Conservation (phyloP, 2,113 vertebrate genomes). For the Lucifuga dentata region DNA sequence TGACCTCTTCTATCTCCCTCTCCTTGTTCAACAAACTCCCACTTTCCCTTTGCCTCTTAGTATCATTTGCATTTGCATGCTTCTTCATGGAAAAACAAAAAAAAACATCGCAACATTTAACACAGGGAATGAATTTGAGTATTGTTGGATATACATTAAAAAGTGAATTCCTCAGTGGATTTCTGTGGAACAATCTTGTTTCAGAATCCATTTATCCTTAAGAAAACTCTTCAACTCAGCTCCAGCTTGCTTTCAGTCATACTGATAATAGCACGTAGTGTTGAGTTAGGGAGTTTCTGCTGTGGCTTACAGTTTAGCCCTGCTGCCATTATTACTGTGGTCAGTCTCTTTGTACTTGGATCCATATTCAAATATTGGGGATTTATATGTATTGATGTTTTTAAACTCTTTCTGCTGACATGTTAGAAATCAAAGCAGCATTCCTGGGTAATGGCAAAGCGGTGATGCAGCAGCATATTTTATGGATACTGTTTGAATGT, state of each 20-base stretch:
- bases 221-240: conserved; percentile 51
- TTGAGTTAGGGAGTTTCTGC: conserved; percentile 59
- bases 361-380: conserved; percentile 77
- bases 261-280: conserved; percentile 45
- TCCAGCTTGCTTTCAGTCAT: conserved; percentile 52
- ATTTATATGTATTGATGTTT: conserved; percentile 78
- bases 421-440: conserved; percentile 67
- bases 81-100: conserved; percentile 34
- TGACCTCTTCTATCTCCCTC: too few relatives aligned
- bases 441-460: conserved; percentile 62
- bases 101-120: conserved; percentile 27
- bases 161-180: conserved; percentile 43
- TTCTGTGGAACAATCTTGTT: conserved; percentile 56
- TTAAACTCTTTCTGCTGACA: conserved; percentile 78
- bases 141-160: conserved; percentile 45
- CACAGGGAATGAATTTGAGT: conserved; percentile 46
- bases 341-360: conserved; percentile 66
- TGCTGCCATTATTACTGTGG: conserved; percentile 54
- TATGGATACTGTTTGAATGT: conserved; percentile 71
- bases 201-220: conserved; percentile 54
- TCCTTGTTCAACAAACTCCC: too few relatives aligned
- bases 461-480: conserved; percentile 71
- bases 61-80: conserved; percentile 50
- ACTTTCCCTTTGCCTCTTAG: neutral
- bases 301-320: conserved; percentile 50